These are phyloP conservation scores for Tricholauxania praeusta DNA, from an alignment of 2,888 invertebrate species.

Conservation along the genomic window DNA sequence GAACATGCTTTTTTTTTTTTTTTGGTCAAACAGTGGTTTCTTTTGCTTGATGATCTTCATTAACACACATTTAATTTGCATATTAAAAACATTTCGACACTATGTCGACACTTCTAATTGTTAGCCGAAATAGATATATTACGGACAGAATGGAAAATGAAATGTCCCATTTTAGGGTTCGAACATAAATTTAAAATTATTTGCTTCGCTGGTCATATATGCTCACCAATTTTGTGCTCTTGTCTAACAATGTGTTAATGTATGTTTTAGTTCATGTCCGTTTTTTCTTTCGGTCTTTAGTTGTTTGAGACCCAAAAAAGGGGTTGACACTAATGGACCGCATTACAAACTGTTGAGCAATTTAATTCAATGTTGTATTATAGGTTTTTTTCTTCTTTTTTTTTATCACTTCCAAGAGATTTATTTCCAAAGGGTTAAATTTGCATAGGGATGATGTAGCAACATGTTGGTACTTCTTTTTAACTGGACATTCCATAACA, in stretches of 20 bases:
- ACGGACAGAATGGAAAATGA: slow-evolving; percentile 50
- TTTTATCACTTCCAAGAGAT: slow-evolving; percentile 49
- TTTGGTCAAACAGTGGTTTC: slow-evolving; percentile 8
- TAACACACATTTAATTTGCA: slow-evolving; percentile 53
- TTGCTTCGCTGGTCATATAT: slow-evolving; percentile 21
- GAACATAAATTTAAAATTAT: slow-evolving; percentile 40
- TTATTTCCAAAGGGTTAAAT: slow-evolving; percentile 55
- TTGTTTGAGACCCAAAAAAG: neutral
- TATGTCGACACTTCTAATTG: slow-evolving; percentile 25
- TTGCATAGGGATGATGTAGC: neutral
- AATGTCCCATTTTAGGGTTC: slow-evolving; percentile 45
- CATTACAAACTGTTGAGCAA: slow-evolving; percentile 66
- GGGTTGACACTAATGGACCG: slow-evolving; percentile 64
- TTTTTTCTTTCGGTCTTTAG: too few species aligned
- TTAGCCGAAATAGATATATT: slow-evolving; percentile 50
- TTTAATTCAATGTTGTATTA: slow-evolving; percentile 61
- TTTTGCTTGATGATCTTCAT: slow-evolving; percentile 23
- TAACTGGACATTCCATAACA: too few species aligned
- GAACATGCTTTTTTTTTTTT: slow-evolving; percentile 39
- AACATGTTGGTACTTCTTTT: too few species aligned
- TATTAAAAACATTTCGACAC: slow-evolving; percentile 58
- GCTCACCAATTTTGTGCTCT: slow-evolving; percentile 8
- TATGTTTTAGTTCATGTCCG: neutral
- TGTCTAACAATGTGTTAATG: slow-evolving; percentile 30
- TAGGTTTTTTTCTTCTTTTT: slow-evolving; percentile 39